Percentiles rank a stretch among this genome's conserved stretches.
Conservation (phyloP, 2,888 invertebrate genomes). For the Ametastegia equiseti region DNA sequence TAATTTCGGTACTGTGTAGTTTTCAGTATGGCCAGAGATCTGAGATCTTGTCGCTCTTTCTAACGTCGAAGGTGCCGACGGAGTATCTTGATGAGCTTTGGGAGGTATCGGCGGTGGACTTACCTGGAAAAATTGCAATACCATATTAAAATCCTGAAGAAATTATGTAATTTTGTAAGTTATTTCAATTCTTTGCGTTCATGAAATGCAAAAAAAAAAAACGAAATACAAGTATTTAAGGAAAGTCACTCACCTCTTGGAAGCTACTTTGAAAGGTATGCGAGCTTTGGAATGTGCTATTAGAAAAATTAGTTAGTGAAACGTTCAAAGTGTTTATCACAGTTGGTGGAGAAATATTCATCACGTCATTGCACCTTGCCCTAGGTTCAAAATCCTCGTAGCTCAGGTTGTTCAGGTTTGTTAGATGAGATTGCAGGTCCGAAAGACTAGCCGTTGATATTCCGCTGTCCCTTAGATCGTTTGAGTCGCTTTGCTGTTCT, state of each 20-base stretch:
- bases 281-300: slow-evolving; percentile 68
- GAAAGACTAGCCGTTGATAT: slow-evolving; percentile 75
- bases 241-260: slow-evolving; percentile 65
- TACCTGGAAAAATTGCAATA: slow-evolving; percentile 59
- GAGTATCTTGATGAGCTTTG: slow-evolving; percentile 72
- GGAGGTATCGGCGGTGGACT: slow-evolving; percentile 74
- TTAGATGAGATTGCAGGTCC: slow-evolving; percentile 72
- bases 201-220: no score
- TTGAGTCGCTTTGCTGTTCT: slow-evolving; percentile 63
- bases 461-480: slow-evolving; percentile 79
- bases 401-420: slow-evolving; percentile 73
- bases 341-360: slow-evolving; percentile 74
- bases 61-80: slow-evolving; percentile 72
- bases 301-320: slow-evolving; percentile 68
- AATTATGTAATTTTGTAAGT: not conserved
- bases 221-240: not conserved
- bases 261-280: slow-evolving; percentile 62
- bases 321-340: slow-evolving; percentile 69
- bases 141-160: not conserved
- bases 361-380: slow-evolving; percentile 72
- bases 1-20: slow-evolving; percentile 74
- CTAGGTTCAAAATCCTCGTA: slow-evolving; percentile 76
- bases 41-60: slow-evolving; percentile 67
- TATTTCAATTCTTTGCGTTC: not conserved
- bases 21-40: slow-evolving; percentile 68